Evolutionary conservation across 2,888 invertebrate genomes (phyloP), one percentile per base, ranked within the genome.

Genomic region (Epistrophella euchroma): DNA sequence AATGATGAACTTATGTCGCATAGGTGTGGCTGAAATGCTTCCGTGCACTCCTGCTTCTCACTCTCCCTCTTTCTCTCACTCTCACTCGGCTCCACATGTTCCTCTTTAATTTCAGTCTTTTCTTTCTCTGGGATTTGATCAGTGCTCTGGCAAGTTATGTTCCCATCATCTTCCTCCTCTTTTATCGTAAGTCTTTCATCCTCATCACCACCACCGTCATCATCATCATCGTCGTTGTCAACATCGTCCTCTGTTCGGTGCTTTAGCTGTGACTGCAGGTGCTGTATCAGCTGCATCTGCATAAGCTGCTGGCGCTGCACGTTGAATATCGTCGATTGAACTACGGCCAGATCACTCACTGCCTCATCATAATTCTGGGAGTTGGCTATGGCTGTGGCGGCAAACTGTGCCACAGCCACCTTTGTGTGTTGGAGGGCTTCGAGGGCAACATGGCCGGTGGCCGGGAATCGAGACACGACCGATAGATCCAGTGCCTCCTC

Each of bases 281-380:
- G 98, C 90, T 97, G 97, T 91, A 99, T 98, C 90, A 98, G 94
- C 93, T 98, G 98, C 89, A 98, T 93, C 93, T 98, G 98, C 92
- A 98, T 95, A 90, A 98, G 96, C 94, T 98, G 98, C 93, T 98
- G 98, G 91, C 98, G 97, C 93, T 98, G 98, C 88, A 98, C 94
- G 71, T 97, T 97, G 92, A 97, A 98, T 88, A 98, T 94, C n/a
- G 98, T 97, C 87, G 96, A 96, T 92, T 98, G 98, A 89, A 98
- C 93, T 81, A 97, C 95, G 68, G 97, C 97, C 88, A 98, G 93
- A 91, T 98, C 97, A 91, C 96, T 97, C 88, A 96, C 93, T 19
- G 96, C 96, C 19, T 95, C 95, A 92, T 96, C 96, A 91, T 96
- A 96, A 91, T 96, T 95, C 28, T 95, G 94, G 90, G 95, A 95